phyloP scores from a whole-genome alignment of 2,797 vertebrate species.

The Hozukius guyotensis region DNA sequence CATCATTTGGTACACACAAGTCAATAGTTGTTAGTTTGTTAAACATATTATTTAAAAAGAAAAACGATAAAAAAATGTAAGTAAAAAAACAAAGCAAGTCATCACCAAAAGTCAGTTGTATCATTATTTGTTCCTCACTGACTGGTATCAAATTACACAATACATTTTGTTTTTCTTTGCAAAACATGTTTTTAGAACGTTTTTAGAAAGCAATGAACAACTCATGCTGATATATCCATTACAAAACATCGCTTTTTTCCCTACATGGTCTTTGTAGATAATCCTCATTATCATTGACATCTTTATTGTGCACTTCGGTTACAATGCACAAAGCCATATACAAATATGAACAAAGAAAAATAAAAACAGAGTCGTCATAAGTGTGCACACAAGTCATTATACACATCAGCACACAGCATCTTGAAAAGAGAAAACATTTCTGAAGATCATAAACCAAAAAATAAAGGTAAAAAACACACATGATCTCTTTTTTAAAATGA shows the following conservation, averaged over 20 bases:
- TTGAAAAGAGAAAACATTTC: background rate
- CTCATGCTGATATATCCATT: background rate
- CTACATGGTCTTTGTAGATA: background rate
- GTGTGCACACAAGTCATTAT: background rate
- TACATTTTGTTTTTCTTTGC: background rate
- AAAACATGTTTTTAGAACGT: background rate
- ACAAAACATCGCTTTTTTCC: background rate
- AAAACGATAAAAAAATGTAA: background rate
- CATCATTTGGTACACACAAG: background rate
- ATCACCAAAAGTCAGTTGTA: background rate
- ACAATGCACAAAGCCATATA: background rate
- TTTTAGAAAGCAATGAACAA: background rate
- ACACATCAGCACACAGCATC: no score
- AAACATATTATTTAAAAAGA: background rate
- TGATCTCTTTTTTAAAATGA: background rate
- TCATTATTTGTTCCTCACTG: background rate
- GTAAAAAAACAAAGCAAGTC: background rate
- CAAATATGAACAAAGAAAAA: background rate
- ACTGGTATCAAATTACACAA: background rate
- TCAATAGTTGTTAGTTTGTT: background rate
- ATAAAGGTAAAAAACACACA: background rate
- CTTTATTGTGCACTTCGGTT: background rate
- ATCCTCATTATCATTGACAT: background rate
- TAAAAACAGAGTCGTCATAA: background rate
- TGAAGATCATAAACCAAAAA: background rate